A percentile compares a stretch with the other conserved stretches of the same genome.
Evolutionary conservation across 2,797 vertebrate species (phyloP).

Genomic region (Melanogrammus aeglefinus): DNA sequence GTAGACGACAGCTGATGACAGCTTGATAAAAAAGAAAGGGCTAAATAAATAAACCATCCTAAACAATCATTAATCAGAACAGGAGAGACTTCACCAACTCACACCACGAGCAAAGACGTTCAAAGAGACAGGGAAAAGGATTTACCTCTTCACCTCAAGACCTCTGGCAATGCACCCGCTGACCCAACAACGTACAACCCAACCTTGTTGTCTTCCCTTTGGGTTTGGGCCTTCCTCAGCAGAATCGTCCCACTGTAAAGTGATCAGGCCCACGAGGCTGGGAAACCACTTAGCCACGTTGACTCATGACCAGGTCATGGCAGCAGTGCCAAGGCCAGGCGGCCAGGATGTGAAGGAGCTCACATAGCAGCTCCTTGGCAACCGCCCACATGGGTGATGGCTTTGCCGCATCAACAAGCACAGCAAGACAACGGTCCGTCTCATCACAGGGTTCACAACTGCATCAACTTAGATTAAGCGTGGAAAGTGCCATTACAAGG

Average conservation of each 20-base stretch:
- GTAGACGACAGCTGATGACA: conserved; percentile 42
- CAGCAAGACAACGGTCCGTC: neutral
- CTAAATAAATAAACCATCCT: conserved; percentile 44
- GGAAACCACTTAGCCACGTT: conserved; percentile 60
- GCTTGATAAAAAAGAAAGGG: conserved; percentile 10
- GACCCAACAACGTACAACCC: neutral
- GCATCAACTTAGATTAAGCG: neutral
- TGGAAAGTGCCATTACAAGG: neutral
- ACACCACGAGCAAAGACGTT: neutral
- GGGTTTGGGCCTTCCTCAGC: neutral
- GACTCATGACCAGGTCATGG: conserved; percentile 56
- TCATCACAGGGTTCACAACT: neutral
- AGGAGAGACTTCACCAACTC: neutral
- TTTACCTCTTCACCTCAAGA: neutral
- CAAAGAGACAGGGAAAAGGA: neutral
- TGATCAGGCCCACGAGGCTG: conserved; percentile 62
- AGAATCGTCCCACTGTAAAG: conserved; percentile 60
- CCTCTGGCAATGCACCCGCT: neutral
- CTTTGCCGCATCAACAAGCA: conserved; percentile 18
- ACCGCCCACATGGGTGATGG: neutral
- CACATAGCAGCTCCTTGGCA: neutral
- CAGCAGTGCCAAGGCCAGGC: neutral
- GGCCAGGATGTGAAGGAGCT: neutral
- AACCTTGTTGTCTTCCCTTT: neutral
- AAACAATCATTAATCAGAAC: conserved; percentile 44